Evolutionary conservation across 2,113 vertebrate species (phyloP), one percentile per base, ranked within the genome.

Genomic region (Holacanthus passer): DNA sequence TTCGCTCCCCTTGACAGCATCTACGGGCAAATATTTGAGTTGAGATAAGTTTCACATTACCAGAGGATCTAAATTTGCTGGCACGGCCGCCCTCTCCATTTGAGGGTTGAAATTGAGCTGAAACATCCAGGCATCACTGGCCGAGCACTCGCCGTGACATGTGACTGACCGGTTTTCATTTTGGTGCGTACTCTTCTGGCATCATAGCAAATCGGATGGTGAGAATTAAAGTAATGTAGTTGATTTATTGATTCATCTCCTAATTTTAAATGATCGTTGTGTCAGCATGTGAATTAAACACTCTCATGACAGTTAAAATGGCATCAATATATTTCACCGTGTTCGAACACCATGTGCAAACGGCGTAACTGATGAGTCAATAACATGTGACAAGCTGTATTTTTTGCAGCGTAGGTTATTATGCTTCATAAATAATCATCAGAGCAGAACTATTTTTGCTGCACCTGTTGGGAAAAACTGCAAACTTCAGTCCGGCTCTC

Each of bases 11-110:
- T 66, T 77, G 89, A 93, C 87, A 93, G 90, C 89, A 89, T 89
- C 89, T 85, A 74, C 41, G n/a, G 77, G 84, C 91, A 91, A 92
- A 91, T 91, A 91, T 94, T 94, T 92, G 84, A 90, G 64, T 86
- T 90, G 75, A 89, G 90, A 94, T 92, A 86, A 80, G 87, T 90
- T 90, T 87, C 88, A 91, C 77, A 88, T 90, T 92, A 92, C 85
- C 58, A 62, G 84, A 39, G 78, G 81, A 91, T 85, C 72, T 77
- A 62, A 83, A 86, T 87, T 66, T 82, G 81, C 27, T 48, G 68
- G 77, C 58, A 71, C n/a, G 12, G 37, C 77, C 43, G 50, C 73
- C 19, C 32, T 80, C 78, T 81, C 89, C 71, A 50, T 77, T 64
- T 72, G 47, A 37, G 65, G 58, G 52, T 7, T 31, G 32, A 79